These are phyloP conservation scores for Perizoma affinitatum DNA, from an alignment of 2,888 invertebrate genomes.

Conservation along the genomic window DNA sequence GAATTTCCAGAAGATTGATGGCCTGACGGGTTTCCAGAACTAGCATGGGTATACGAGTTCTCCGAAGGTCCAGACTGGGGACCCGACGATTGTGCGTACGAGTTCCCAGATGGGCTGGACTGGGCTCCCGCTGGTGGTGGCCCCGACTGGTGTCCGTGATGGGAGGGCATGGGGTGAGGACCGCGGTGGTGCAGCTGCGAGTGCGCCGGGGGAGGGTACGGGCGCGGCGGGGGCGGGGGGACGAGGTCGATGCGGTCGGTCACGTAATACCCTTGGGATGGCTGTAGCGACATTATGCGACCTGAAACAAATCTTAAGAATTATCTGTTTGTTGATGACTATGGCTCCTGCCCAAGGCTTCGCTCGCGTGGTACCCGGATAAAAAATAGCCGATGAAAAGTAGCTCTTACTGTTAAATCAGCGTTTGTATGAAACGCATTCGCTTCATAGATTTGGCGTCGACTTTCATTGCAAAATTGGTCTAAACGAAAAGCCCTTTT, in stretches of 20 bases:
- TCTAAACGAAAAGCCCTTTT: no score
- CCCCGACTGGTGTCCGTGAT: conserved; percentile 26
- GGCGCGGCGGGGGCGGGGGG: conserved; percentile 49
- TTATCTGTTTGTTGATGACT: no score
- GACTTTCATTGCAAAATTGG: no score
- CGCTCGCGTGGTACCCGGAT: no score
- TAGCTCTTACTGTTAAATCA: no score
- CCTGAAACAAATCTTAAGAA: conserved; percentile 46
- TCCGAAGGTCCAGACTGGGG: conserved; percentile 1
- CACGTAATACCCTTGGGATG: conserved; percentile 74
- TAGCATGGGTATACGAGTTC: conserved; percentile 13
- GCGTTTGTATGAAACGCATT: no score
- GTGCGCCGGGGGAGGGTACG: conserved; percentile 26
- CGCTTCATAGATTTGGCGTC: no score
- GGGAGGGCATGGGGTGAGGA: conserved; percentile 41
- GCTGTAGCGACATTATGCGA: conserved; percentile 72
- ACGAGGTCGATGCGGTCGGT: conserved; percentile 68
- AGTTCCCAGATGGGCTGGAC: conserved; percentile 30
- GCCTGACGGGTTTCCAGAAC: conserved; percentile 5
- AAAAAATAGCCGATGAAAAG: no score
- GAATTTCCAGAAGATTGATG: conserved; percentile 9
- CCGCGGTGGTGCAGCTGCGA: conserved; percentile 38
- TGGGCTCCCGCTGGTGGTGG: conserved; percentile 15
- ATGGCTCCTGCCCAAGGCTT: no score
- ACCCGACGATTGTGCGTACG: conserved; percentile 1